Conservation (phyloP, 2,113 vertebrate genomes). For the Oncorhynchus mykiss region DNA sequence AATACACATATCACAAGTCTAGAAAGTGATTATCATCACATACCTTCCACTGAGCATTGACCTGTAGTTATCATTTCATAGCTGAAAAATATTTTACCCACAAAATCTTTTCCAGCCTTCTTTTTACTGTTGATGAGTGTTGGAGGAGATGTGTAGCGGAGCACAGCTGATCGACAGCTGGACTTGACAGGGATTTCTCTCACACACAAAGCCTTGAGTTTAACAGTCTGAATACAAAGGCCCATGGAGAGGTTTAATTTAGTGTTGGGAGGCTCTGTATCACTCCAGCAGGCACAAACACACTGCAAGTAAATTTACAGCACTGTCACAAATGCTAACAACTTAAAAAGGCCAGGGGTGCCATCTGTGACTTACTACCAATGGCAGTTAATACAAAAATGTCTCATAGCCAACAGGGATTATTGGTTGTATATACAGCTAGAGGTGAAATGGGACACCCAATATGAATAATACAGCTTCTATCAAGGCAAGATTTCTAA, state of each 20-base stretch:
- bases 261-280: not conserved
- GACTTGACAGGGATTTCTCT: not conserved
- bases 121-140: not conserved
- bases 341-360: not conserved
- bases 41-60: not conserved
- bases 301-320: not conserved
- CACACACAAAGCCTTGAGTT: not conserved
- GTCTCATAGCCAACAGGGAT: not conserved
- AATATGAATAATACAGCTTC: no score
- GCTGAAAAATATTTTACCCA: not conserved
- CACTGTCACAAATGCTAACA: not conserved
- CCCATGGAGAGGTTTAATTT: slow-evolving; percentile 24
- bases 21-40: not conserved
- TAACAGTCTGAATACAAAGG: slow-evolving; percentile 41
- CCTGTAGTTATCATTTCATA: not conserved
- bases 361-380: not conserved
- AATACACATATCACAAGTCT: not conserved
- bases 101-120: not conserved
- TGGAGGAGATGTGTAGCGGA: not conserved
- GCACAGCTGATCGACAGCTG: not conserved
- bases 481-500: not conserved
- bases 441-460: no score
- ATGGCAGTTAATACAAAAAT: not conserved
- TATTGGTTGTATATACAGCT: not conserved
- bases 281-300: not conserved